A percentile compares a stretch with the other conserved stretches of the same genome.
phyloP scores from a whole-genome alignment of 1,140 invertebrate genomes.

The Pantala flavescens region DNA sequence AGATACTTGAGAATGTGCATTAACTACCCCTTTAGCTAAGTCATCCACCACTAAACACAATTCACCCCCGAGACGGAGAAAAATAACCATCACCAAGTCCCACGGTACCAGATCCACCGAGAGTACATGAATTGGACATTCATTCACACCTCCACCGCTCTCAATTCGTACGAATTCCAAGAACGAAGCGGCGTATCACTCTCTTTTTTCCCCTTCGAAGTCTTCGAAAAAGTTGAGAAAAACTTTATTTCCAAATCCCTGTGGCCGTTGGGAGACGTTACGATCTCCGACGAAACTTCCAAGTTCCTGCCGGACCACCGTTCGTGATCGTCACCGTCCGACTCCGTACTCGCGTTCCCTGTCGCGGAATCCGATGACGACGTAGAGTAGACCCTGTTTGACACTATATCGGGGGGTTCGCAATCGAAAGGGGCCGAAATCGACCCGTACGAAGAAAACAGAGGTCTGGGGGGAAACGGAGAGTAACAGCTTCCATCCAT shows the following conservation, averaged over 20 bases:
- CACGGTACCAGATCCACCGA: too few relatives aligned
- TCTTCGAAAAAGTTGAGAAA: conserved; percentile 37
- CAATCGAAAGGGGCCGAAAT: conserved; percentile 33
- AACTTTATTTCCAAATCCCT: conserved; percentile 67
- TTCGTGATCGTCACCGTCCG: conserved; percentile 35
- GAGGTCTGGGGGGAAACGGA: conserved; percentile 33
- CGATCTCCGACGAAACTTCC: conserved; percentile 65
- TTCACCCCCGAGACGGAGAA: too few relatives aligned
- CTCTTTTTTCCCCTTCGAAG: too few relatives aligned
- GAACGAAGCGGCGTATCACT: too few relatives aligned
- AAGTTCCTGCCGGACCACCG: conserved; percentile 43
- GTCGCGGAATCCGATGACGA: conserved; percentile 34
- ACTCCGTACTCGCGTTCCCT: conserved; percentile 25
- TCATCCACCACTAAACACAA: too few relatives aligned
- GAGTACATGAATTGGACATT: background rate
- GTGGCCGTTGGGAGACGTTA: conserved; percentile 63
- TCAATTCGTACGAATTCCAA: too few relatives aligned
- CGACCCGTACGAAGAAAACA: conserved; percentile 23
- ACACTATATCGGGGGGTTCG: conserved; percentile 19
- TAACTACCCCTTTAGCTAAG: too few relatives aligned
- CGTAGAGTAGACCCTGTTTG: conserved; percentile 28
- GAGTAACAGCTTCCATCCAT: conserved; percentile 44
- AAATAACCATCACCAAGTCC: too few relatives aligned
- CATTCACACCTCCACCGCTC: background rate
- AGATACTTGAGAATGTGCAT: too few relatives aligned